A percentile compares a stretch with the other conserved stretches of the same genome.
These are phyloP conservation scores for Drosophila kambysellisi DNA, from an alignment of 2,888 invertebrate genomes.

Conservation along the genomic window DNA sequence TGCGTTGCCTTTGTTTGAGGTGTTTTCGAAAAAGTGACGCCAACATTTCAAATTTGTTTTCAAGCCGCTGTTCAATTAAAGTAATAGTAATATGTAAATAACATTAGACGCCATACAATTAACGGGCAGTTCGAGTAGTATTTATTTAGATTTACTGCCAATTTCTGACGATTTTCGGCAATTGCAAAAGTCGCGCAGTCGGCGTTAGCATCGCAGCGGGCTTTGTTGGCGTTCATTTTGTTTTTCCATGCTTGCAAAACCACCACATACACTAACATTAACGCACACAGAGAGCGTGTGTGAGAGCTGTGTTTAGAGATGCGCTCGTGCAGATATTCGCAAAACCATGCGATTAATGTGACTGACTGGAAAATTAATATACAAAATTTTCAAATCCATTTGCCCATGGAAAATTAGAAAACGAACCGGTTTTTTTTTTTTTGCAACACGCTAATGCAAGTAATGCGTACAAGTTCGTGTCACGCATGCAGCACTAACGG, in stretches of 20 bases:
- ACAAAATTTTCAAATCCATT: not conserved
- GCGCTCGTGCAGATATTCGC: constrained; percentile 18
- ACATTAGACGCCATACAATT: not conserved
- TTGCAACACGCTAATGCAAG: not conserved
- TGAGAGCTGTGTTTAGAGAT: constrained; percentile 53
- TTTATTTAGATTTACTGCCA: not conserved
- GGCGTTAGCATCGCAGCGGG: constrained; percentile 60
- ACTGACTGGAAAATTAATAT: not conserved
- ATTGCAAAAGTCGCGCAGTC: constrained; percentile 34
- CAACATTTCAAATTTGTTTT: constrained; percentile 58
- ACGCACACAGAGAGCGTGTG: constrained; percentile 21
- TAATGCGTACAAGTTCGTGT: constrained; percentile 7
- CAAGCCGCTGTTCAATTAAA: constrained; percentile 44
- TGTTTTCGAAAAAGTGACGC: constrained; percentile 64
- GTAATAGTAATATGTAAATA: not conserved
- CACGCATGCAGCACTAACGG: constrained; percentile 47
- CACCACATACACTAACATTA: constrained; percentile 50
- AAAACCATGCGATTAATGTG: not conserved
- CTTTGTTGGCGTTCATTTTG: constrained; percentile 81
- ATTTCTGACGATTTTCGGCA: constrained; percentile 10
- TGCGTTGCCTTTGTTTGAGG: constrained; percentile 37
- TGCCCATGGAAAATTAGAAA: not conserved
- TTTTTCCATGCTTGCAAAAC: constrained; percentile 79
- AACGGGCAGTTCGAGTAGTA: not conserved
- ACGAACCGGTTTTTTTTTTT: not conserved